Evolutionary conservation across 1,140 invertebrate species (phyloP).

Genomic region (Rhagoletis zephyria): DNA sequence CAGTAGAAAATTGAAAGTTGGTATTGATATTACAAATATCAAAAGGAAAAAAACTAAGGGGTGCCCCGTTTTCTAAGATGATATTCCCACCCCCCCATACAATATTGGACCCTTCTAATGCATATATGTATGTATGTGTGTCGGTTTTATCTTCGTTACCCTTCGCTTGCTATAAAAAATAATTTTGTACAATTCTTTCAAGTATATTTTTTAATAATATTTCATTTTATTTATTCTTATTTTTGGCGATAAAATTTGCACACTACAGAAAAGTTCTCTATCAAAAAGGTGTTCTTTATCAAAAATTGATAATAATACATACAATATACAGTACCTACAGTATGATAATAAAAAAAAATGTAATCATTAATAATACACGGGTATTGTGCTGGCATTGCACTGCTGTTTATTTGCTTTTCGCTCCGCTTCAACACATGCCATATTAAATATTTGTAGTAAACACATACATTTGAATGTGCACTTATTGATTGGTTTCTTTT

Average conservation of each 20-base stretch:
- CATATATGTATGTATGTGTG: not conserved
- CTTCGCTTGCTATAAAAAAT: not conserved
- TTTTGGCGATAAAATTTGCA: conserved; percentile 46
- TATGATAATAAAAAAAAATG: conserved; percentile 1
- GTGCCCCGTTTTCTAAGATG: not conserved
- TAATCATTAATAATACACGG: conserved; percentile 20
- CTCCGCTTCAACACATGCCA: not conserved
- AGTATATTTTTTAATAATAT: conserved; percentile 26
- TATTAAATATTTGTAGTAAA: conserved; percentile 20
- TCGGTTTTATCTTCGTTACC: not conserved
- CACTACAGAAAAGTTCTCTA: conserved; percentile 47
- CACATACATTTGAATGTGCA: conserved; percentile 2
- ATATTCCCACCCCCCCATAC: not conserved
- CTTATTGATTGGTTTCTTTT: not conserved
- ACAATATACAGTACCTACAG: conserved; percentile 44
- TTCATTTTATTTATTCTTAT: conserved; percentile 40
- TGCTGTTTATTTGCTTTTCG: not conserved
- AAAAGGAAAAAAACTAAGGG: too few species aligned
- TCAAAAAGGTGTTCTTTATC: conserved; percentile 40
- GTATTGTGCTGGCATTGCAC: conserved; percentile 6
- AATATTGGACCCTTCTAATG: too few species aligned
- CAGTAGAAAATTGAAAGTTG: too few species aligned
- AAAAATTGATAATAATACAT: conserved; percentile 50
- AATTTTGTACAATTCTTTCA: not conserved
- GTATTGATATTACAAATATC: too few species aligned